Base-by-base conservation (phyloP, 1,140 invertebrate genomes). In the Drosophila azteca region DNA sequence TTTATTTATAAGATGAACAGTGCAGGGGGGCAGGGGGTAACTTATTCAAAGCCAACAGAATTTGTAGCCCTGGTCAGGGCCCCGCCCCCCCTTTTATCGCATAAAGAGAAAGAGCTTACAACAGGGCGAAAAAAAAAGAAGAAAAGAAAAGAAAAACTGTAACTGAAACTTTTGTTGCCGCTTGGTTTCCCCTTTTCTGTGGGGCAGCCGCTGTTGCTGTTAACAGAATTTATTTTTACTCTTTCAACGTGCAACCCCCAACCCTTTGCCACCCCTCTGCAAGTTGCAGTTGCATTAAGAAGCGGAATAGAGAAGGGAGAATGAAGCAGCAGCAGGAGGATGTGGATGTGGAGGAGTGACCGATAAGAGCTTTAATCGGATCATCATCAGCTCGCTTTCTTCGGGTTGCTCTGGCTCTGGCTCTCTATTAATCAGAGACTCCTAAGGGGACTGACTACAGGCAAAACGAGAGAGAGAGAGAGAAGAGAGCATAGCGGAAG, bases 1-100 rank as follows among this genome's bases (percentile, higher is more conserved):
- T 88, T 82, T 79, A 82, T 88, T 88, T 87, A 88, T 76, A 88
- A 87, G 75, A 82, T 79, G 69, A 20, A 20, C 17, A 20, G 77
- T n/a, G 48, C n/a, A 20, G 17, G 17, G 17, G 17, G 17, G 17
- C 0, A 1, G 58, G 59, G n/a, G 44, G 29, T 31, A 88, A 87
- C 78, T 87, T 88, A 79, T 88, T 87, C 81, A 84, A 87, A 84
- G 83, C 75, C 73, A 60, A 74, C 58, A 74, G 82, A 87, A 87
- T 88, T 75, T 82, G 74, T 76, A 79, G 82, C 82, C 78, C 68
- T 77, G 68, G 72, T 60, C 54, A 45, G 24, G 48, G 64, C 59
- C 77, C 61, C 46, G 43, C 22, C 13, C 43, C 31, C 24, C 17
- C n/a, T 22, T 53, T 35, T n/a, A n/a, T 29, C 51, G 31, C 64